phyloP scores from a whole-genome alignment of 92 coral and sea anemone species.

The Siderastrea siderea region DNA sequence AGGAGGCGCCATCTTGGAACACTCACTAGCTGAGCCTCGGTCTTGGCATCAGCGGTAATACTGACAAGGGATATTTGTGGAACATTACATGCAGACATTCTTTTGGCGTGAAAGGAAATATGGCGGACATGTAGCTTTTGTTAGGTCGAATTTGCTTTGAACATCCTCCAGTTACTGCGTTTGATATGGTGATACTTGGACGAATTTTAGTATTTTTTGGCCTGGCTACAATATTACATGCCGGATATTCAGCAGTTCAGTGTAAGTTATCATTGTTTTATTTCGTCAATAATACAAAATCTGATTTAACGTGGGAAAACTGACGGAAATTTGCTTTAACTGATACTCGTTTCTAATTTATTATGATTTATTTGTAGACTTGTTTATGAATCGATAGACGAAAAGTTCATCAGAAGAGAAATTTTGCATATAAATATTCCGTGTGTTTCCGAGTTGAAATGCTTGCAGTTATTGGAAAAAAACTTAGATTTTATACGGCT shows the following conservation, averaged over 20 bases:
- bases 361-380: no score
- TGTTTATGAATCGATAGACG: no score
- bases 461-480: no score
- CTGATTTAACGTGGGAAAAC: not conserved
- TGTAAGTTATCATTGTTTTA: conserved; percentile 67
- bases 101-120: not conserved
- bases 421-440: no score
- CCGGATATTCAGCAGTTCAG: conserved; percentile 99
- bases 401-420: no score
- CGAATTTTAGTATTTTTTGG: conserved; percentile 93
- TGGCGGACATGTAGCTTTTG: conserved; percentile 39
- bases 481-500: no score
- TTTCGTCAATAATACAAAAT: not conserved
- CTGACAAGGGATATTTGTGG: not conserved
- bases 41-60: conserved; percentile 21
- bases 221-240: conserved; percentile 91
- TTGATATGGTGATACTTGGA: conserved; percentile 89
- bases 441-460: no score
- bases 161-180: not conserved
- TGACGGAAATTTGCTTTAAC: no score
- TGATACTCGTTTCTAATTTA: no score
- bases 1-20: conserved; percentile 77
- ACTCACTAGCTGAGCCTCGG: not conserved
- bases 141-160: not conserved
- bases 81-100: not conserved